A percentile compares a stretch with the other conserved stretches of the same genome.
Conservation (phyloP, 30 jellyfish, hydroid and myxozoan species). For the Sanderia malayensis region DNA sequence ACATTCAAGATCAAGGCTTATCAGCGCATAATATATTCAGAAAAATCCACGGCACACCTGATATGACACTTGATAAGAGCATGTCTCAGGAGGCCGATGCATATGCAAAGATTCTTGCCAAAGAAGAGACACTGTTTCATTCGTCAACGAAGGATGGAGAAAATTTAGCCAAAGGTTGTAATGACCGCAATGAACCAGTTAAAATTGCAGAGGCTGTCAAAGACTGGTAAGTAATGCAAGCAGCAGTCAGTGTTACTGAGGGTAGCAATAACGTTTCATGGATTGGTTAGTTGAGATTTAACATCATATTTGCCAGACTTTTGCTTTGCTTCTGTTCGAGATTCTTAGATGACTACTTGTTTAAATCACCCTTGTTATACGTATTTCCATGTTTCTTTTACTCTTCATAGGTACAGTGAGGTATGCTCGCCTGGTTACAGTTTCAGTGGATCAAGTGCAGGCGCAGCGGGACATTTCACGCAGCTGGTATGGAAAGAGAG, state of each 20-base stretch:
- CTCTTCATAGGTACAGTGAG: slow-evolving; percentile 65
- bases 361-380: not conserved
- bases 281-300: too few relatives aligned
- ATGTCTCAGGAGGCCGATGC: slow-evolving; percentile 85
- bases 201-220: slow-evolving; percentile 74
- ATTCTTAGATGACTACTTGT: too few relatives aligned
- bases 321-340: too few relatives aligned
- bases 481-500: slow-evolving; percentile 84
- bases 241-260: too few relatives aligned
- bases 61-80: slow-evolving; percentile 72
- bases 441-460: slow-evolving; percentile 61
- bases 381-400: not conserved
- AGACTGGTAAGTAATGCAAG: slow-evolving; percentile 75
- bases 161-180: slow-evolving; percentile 64
- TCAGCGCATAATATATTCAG: slow-evolving; percentile 81
- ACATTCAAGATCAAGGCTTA: slow-evolving; percentile 67
- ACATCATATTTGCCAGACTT: too few relatives aligned
- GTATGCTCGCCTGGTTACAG: slow-evolving; percentile 77
- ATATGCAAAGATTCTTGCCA: slow-evolving; percentile 77
- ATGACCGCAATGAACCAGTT: slow-evolving; percentile 36
- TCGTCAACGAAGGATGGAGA: slow-evolving; percentile 90
- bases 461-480: slow-evolving; percentile 91
- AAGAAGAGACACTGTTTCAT: slow-evolving; percentile 69
- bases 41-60: slow-evolving; percentile 81
- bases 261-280: too few relatives aligned